Evolutionary conservation across 2,113 vertebrate genomes (phyloP).

Genomic region (Turnix velox): DNA sequence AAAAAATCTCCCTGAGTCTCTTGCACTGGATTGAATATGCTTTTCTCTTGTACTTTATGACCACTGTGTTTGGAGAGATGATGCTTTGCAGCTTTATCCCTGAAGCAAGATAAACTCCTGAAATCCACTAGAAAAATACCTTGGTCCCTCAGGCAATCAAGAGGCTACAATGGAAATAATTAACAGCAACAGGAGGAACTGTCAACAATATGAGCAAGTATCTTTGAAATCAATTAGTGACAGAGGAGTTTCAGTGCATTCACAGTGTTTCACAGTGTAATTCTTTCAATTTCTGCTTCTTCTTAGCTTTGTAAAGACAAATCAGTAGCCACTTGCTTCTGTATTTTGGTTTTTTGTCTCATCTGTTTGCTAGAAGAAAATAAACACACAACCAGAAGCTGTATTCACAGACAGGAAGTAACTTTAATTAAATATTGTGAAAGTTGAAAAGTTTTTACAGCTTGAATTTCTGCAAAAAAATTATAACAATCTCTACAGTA

Average conservation of each 20-base stretch:
- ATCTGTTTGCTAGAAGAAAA: conserved; percentile 52
- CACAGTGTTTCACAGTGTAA: background rate
- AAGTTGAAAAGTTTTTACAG: conserved; percentile 99
- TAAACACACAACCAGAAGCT: conserved; percentile 72
- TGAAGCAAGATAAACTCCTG: background rate
- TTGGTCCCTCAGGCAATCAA: background rate
- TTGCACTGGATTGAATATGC: background rate
- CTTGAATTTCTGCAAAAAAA: conserved; percentile 97
- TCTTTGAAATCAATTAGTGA: background rate
- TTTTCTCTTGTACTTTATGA: background rate
- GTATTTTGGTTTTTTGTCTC: background rate
- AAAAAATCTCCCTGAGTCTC: background rate
- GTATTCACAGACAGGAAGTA: conserved; percentile 96
- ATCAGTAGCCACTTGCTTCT: background rate
- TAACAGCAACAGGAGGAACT: background rate
- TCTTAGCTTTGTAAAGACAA: background rate
- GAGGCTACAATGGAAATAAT: background rate
- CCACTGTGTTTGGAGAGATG: background rate
- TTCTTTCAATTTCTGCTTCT: background rate
- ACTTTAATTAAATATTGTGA: conserved; percentile 99
- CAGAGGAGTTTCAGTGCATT: background rate
- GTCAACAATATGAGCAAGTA: background rate
- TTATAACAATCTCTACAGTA: conserved; percentile 99
- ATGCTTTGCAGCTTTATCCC: background rate
- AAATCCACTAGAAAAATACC: background rate